Percentiles rank a stretch among this genome's conserved stretches.
Conservation (phyloP, 1,140 invertebrate genomes). For the Eubasilissa regina region DNA sequence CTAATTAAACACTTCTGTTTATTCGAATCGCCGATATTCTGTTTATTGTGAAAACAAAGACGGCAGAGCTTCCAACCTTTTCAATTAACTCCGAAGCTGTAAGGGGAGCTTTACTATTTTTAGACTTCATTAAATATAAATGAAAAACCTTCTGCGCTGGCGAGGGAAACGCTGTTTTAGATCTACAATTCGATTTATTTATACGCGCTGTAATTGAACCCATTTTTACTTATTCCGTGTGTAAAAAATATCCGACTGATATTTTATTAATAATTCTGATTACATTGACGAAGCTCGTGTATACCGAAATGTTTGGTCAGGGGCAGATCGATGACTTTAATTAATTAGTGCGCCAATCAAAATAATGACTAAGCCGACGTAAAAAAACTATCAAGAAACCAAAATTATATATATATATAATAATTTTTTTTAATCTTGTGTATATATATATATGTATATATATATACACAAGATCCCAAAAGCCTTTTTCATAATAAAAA, state of each 20-base stretch:
- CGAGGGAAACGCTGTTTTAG: not conserved
- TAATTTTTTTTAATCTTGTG: no score
- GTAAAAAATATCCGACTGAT: not conserved
- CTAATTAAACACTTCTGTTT: conserved; percentile 8
- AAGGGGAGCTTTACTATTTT: conserved; percentile 22
- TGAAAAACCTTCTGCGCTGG: not conserved
- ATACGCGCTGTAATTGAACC: not conserved
- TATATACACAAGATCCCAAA: no score
- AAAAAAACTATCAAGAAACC: no score
- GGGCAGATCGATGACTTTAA: not conserved
- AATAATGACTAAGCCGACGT: no score
- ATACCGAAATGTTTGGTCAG: not conserved
- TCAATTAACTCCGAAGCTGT: conserved; percentile 13
- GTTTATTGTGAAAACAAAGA: conserved; percentile 5
- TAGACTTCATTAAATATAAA: conserved; percentile 28
- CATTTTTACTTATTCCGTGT: not conserved
- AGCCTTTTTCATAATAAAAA: no score
- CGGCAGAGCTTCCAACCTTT: not conserved
- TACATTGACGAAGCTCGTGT: not conserved
- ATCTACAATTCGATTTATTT: conserved; percentile 14
- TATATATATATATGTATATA: no score
- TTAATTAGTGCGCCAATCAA: no score
- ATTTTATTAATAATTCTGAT: conserved; percentile 2
- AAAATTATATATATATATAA: no score
- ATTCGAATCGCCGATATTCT: not conserved